Evolutionary conservation across 2,888 invertebrate species (phyloP).

Genomic region (Smittia sp.): DNA sequence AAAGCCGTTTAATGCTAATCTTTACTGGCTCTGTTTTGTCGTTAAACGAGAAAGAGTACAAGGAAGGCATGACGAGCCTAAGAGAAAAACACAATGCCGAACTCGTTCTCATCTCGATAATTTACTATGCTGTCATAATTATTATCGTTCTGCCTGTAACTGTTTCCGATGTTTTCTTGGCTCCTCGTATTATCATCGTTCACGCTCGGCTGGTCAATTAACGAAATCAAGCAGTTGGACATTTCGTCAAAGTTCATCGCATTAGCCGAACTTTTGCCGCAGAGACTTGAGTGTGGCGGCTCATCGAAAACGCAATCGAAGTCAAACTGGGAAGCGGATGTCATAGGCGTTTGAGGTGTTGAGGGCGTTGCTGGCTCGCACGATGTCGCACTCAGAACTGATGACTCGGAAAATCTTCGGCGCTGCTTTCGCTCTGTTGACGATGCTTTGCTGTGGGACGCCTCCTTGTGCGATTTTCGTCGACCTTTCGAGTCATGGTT

Average conservation of each 20-base stretch:
- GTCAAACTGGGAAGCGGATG: conserved; percentile 42
- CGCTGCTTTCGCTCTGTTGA: conserved; percentile 44
- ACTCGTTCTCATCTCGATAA: conserved; percentile 29
- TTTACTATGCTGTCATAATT: conserved; percentile 40
- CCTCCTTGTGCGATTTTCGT: conserved; percentile 48
- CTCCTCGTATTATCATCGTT: conserved; percentile 14
- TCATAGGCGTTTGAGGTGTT: conserved; percentile 42
- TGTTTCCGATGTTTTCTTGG: conserved; percentile 30
- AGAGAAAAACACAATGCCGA: neutral
- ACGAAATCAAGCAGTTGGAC: conserved; percentile 54
- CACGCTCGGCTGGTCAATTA: conserved; percentile 38
- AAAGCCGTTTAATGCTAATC: conserved; percentile 41
- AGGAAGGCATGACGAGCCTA: neutral
- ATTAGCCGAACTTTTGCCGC: neutral
- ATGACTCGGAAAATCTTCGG: conserved; percentile 49
- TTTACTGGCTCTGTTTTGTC: conserved; percentile 2
- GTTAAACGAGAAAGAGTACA: neutral
- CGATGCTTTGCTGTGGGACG: conserved; percentile 39
- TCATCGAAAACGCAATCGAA: conserved; percentile 45
- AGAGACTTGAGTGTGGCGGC: neutral
- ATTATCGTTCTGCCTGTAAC: conserved; percentile 36
- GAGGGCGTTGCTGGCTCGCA: conserved; percentile 37
- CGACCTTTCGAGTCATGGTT: conserved; percentile 60
- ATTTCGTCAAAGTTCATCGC: conserved; percentile 55
- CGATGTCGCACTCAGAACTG: conserved; percentile 44